These are phyloP conservation scores for Amphiprion percula DNA, from an alignment of 2,113 vertebrate species.

Conservation along the genomic window DNA sequence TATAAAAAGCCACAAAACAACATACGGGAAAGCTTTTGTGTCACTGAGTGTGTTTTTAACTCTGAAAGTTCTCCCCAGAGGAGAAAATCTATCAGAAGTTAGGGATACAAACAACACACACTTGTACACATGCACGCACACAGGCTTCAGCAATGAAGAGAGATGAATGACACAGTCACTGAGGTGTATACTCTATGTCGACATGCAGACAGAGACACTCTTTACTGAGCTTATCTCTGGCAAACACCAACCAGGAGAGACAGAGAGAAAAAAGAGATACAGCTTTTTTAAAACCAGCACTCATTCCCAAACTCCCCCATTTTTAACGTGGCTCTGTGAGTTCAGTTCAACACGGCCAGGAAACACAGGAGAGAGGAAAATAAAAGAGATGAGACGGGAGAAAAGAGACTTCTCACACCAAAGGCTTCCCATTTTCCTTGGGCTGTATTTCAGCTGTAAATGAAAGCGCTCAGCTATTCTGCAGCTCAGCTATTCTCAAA, in stretches of 20 bases:
- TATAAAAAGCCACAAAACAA: conserved; percentile 2
- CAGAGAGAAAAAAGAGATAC: conserved; percentile 34
- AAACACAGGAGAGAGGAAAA: conserved; percentile 33
- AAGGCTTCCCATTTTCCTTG: conserved; percentile 44
- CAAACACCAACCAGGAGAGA: conserved; percentile 59
- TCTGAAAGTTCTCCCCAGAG: conserved; percentile 12
- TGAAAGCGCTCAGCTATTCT: conserved; percentile 48
- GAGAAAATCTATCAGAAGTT: conserved; percentile 30
- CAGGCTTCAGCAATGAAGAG: conserved; percentile 26
- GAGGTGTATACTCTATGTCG: conserved; percentile 42
- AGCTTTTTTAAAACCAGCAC: conserved; percentile 29
- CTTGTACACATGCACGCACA: conserved; percentile 4
- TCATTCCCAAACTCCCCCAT: conserved; percentile 16
- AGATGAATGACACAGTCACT: conserved; percentile 60
- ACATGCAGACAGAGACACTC: conserved; percentile 52
- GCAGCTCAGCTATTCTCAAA: conserved; percentile 48
- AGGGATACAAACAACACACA: conserved; percentile 18
- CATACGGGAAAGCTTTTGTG: background rate
- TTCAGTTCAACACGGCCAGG: conserved; percentile 26
- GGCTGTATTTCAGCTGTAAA: conserved; percentile 47
- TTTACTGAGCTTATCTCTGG: conserved; percentile 66
- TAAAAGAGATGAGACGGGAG: conserved; percentile 21
- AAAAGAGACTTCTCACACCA: conserved; percentile 43
- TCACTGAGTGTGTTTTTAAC: conserved; percentile 9
- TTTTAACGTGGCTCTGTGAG: background rate